A percentile compares a stretch with the other conserved stretches of the same genome.
phyloP scores from a whole-genome alignment of 2,797 vertebrate species.

The Cryptoprocta ferox region DNA sequence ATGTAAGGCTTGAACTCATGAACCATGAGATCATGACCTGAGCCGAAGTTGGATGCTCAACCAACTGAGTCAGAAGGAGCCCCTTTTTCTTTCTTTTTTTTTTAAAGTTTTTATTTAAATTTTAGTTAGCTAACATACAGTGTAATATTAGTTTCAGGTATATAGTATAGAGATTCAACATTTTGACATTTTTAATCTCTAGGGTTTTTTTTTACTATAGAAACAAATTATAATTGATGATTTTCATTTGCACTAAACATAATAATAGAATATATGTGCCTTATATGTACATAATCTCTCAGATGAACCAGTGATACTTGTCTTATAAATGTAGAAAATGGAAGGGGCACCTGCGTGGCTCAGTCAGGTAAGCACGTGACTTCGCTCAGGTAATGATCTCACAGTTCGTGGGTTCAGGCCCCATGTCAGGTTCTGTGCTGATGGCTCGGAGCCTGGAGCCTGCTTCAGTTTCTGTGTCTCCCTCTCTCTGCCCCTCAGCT shows the following conservation, averaged over 20 bases:
- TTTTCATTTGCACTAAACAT: neutral
- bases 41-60: too few species aligned
- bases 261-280: neutral
- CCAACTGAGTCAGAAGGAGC: too few species aligned
- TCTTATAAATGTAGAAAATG: neutral
- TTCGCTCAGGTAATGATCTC: too few species aligned
- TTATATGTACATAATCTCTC: neutral
- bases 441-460: too few species aligned
- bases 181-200: neutral
- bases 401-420: too few species aligned
- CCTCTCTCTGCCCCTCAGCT: too few species aligned
- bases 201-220: neutral
- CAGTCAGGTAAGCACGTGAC: too few species aligned
- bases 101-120: neutral
- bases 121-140: neutral
- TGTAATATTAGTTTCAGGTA: neutral
- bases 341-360: too few species aligned
- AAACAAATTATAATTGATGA: neutral
- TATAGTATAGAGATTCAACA: neutral
- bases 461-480: too few species aligned
- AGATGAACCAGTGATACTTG: neutral
- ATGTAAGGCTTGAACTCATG: too few species aligned
- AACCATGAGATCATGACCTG: too few species aligned
- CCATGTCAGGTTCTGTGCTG: too few species aligned
- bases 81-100: neutral